These are phyloP conservation scores for Ardeotis arabs DNA, from an alignment of 2,113 vertebrate species.

Conservation along the genomic window DNA sequence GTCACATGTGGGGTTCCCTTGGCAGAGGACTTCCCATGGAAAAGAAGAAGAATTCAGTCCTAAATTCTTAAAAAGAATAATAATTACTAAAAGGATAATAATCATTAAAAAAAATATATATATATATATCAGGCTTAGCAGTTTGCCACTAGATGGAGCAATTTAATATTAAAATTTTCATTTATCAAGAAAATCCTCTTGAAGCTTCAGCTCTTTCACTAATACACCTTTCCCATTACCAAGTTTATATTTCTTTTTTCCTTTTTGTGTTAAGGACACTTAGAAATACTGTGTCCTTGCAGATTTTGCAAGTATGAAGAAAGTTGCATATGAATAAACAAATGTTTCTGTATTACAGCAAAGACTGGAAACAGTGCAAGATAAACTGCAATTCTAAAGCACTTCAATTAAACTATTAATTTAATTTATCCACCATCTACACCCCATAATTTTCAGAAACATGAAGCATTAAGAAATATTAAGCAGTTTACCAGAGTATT, in stretches of 20 bases:
- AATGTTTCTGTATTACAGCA: neutral
- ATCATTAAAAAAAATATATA: neutral
- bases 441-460: neutral
- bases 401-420: neutral
- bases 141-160: constrained; percentile 81
- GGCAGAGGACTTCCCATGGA: neutral
- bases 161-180: constrained; percentile 70
- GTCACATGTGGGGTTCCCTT: neutral
- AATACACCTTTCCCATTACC: neutral
- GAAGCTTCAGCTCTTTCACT: neutral
- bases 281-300: neutral
- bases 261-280: neutral
- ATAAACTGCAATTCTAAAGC: neutral
- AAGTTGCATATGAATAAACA: neutral
- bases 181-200: constrained; percentile 6
- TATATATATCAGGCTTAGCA: neutral
- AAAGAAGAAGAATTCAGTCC: neutral
- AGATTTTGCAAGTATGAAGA: neutral
- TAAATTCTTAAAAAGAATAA: neutral
- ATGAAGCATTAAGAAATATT: neutral
- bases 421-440: neutral
- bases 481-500: neutral
- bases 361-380: neutral
- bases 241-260: neutral
- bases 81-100: neutral